Conservation (phyloP, 2,113 vertebrate species). For the Ameiurus melas region DNA sequence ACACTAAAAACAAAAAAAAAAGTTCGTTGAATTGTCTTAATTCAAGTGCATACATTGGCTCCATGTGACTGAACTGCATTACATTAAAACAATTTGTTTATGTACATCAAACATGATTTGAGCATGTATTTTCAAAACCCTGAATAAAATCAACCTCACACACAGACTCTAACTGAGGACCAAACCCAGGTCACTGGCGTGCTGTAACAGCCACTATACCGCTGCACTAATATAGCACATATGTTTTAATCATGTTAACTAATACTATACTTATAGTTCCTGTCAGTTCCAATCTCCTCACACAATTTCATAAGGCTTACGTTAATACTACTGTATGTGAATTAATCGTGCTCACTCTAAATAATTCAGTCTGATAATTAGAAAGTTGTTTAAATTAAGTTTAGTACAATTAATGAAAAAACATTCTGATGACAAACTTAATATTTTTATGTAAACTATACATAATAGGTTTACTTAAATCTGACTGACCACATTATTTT, state of each 20-base stretch:
- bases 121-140: neutral
- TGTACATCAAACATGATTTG: neutral
- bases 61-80: neutral
- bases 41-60: neutral
- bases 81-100: neutral
- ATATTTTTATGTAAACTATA: neutral
- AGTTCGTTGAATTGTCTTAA: neutral
- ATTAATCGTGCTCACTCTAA: neutral
- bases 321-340: neutral
- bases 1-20: neutral
- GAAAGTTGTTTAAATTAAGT: neutral
- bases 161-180: neutral
- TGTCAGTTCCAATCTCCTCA: neutral
- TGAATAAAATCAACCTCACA: neutral
- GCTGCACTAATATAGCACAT: neutral
- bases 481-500: neutral
- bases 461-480: neutral
- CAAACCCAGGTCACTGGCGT: neutral
- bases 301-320: neutral
- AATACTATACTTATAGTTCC: neutral
- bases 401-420: neutral
- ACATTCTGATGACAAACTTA: neutral
- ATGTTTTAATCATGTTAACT: neutral
- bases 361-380: neutral
- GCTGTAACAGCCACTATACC: neutral